Percentiles rank a stretch among this genome's conserved stretches.
Evolutionary conservation across 1,140 invertebrate genomes (phyloP).

Genomic region (Drosophila navojoa): DNA sequence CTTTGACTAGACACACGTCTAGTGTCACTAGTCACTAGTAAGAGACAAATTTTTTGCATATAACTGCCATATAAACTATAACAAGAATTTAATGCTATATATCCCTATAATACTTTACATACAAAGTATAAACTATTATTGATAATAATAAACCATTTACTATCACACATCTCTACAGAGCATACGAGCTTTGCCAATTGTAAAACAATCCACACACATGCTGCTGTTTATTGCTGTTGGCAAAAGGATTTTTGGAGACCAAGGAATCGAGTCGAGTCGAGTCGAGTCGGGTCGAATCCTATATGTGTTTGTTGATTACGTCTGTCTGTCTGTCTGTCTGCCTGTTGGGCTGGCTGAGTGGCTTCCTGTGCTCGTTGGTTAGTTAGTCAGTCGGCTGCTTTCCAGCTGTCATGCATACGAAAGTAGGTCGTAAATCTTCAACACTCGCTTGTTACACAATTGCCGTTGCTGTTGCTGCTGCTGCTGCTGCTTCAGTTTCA

Average conservation of each 20-base stretch:
- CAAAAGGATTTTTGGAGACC: constrained; percentile 26
- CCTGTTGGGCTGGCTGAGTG: background rate
- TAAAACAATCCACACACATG: background rate
- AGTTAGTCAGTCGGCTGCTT: constrained; percentile 69
- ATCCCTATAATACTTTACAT: no score
- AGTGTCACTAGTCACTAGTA: no score
- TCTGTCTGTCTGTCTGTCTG: background rate
- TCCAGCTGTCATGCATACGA: constrained; percentile 78
- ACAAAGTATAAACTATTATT: no score
- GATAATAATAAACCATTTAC: no score
- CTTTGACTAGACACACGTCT: no score
- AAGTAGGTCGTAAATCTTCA: constrained; percentile 78
- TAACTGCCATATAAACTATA: no score
- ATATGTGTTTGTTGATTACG: constrained; percentile 13
- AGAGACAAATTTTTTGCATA: no score
- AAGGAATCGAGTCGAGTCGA: constrained; percentile 6
- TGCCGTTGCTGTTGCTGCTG: constrained; percentile 23
- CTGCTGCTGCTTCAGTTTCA: constrained; percentile 23
- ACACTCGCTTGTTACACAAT: constrained; percentile 45
- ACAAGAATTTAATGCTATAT: no score
- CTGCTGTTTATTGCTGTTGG: constrained; percentile 5
- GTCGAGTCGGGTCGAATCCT: background rate
- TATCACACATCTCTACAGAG: background rate
- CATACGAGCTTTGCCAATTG: background rate
- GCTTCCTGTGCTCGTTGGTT: constrained; percentile 45